A percentile compares a stretch with the other conserved stretches of the same genome.
Conservation (phyloP, 1,140 invertebrate genomes). For the Drosophila persimilis region DNA sequence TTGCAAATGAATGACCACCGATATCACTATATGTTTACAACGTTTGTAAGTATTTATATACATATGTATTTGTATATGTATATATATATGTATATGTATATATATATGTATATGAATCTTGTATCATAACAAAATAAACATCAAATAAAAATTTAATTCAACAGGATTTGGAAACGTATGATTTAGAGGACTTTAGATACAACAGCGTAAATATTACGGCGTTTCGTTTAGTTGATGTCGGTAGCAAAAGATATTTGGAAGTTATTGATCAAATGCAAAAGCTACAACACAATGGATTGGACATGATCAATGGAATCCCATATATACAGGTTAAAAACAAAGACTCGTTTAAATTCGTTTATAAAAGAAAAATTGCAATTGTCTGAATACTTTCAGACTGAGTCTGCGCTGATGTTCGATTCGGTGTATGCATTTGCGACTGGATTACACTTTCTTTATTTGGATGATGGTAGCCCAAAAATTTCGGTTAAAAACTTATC, state of each 20-base stretch:
- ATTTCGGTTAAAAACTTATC: conserved; percentile 90
- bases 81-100: conserved; percentile 2
- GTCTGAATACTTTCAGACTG: conserved; percentile 86
- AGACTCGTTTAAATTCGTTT: background rate
- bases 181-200: conserved; percentile 96
- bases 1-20: conserved; percentile 96
- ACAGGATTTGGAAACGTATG: conserved; percentile 94
- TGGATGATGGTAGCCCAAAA: conserved; percentile 88
- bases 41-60: conserved; percentile 85
- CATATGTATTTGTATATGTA: background rate
- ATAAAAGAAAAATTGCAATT: background rate
- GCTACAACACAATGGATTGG: conserved; percentile 86
- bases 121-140: background rate
- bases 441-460: conserved; percentile 86
- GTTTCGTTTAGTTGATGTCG: conserved; percentile 93
- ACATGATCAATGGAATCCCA: conserved; percentile 61
- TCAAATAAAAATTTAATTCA: background rate
- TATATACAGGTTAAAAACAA: conserved; percentile 65
- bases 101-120: background rate
- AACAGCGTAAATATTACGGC: conserved; percentile 97
- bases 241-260: conserved; percentile 89
- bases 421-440: conserved; percentile 94
- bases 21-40: conserved; percentile 97
- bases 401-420: conserved; percentile 95
- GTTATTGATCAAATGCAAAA: conserved; percentile 93